Evolutionary conservation across 1,140 invertebrate species (phyloP), one percentile per base, ranked within the genome.

Genomic region (Nasonia vitripennis): DNA sequence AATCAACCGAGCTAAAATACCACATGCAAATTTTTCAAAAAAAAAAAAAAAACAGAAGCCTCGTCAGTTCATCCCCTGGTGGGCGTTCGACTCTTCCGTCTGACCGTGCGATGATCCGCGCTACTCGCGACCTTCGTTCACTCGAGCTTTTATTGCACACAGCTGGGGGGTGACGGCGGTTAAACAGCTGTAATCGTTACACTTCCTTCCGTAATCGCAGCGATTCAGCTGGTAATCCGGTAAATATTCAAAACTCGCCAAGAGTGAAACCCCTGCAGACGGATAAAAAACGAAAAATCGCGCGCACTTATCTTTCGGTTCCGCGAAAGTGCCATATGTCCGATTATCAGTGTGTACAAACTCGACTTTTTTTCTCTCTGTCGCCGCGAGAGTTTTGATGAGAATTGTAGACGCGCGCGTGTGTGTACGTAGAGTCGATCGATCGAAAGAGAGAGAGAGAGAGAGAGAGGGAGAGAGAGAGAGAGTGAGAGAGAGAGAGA

Each of bases 81-180:
- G 27, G 70, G 34, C 17, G 9, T 68, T 80, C 31, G 78, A 80
- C 78, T 80, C 62, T 80, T 81, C 20, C 48, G 83, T 79, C 83
- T 84, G 75, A 78, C 67, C 62, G 45, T 27, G 37, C 83, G 75
- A 55, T 67, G 75, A 84, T 78, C 9, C 31, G 17, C 23, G 68
- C 75, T 55, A 84, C 83, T 84, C 55, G 48, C 3, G 77, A 78
- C 48, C 77, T 78, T 62, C 68, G 45, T 37, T 7, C 55, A 1
- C 27, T n/a, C 23, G 23, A n/a, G 68, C 23, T 71, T 27, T 27
- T 45, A 45, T 45, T 45, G 41, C 41, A 45, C 34, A 37, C 34
- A 37, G 34, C 34, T 45, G 41, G 6, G 6, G 7, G 41, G 41
- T 45, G 41, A 45, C 41, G 41, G 9, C 10, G 41, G 41, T 7